phyloP scores from a whole-genome alignment of 2,113 vertebrate species.

The Brachionichthys hirsutus region DNA sequence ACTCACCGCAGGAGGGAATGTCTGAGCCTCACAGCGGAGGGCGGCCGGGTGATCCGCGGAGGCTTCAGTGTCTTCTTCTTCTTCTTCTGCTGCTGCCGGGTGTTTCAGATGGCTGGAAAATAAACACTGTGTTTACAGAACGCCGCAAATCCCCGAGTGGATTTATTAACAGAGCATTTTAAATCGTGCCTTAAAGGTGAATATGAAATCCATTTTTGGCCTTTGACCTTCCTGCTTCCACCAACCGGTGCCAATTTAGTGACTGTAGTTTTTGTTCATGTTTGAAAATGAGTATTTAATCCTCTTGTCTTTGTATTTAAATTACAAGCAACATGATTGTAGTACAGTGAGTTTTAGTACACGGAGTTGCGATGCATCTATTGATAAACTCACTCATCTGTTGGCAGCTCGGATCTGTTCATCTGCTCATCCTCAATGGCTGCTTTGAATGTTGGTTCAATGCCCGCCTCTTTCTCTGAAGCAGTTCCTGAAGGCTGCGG shows the following conservation, averaged over 20 bases:
- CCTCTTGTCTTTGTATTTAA: not conserved
- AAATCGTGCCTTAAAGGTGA: not conserved
- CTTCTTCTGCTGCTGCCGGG: conserved; percentile 14
- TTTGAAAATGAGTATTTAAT: not conserved
- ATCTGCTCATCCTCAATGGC: conserved; percentile 28
- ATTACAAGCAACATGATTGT: not conserved
- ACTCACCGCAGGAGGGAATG: conserved; percentile 50
- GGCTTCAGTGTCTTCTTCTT: not conserved
- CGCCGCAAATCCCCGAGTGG: not conserved
- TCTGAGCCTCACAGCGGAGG: not conserved
- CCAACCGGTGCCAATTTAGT: too few species aligned
- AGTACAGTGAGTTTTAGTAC: too few species aligned
- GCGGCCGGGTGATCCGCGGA: conserved; percentile 9
- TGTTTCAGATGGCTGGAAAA: conserved; percentile 31
- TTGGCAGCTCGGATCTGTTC: conserved; percentile 22
- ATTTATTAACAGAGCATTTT: not conserved
- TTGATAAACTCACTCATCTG: conserved; percentile 52
- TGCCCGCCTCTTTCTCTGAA: conserved; percentile 7
- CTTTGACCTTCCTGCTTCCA: not conserved
- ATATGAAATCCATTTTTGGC: too few species aligned
- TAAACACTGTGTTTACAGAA: conserved; percentile 22
- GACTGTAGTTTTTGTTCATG: not conserved
- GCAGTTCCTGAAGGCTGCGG: conserved; percentile 35
- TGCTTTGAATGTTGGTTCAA: conserved; percentile 15
- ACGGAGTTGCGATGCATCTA: not conserved